These are phyloP conservation scores for Phyllotis vaccarum DNA, from an alignment of 2,797 vertebrate species.

Conservation along the genomic window DNA sequence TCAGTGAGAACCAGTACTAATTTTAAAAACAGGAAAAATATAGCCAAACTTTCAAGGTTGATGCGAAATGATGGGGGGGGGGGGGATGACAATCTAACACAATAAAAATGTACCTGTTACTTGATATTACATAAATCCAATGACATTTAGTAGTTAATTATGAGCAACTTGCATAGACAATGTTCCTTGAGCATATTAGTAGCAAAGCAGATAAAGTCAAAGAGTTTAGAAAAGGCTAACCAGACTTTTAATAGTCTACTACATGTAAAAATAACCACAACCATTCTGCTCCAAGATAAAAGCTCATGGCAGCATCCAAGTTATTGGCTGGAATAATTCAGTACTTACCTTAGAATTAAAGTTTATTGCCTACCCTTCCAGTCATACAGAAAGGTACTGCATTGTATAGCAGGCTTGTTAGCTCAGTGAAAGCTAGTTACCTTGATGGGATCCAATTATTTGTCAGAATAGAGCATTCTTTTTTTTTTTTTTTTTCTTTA, in stretches of 20 bases:
- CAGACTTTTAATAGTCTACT: background rate
- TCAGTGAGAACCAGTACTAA: background rate
- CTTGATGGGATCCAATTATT: background rate
- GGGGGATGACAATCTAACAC: background rate
- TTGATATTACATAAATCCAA: background rate
- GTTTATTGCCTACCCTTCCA: background rate
- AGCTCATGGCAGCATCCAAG: fast-evolving
- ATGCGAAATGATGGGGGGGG: background rate
- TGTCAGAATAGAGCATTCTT: background rate
- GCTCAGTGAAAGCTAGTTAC: background rate
- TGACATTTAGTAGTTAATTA: conserved; percentile 43
- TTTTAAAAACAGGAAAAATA: conserved; percentile 20
- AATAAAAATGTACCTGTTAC: background rate
- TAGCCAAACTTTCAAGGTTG: background rate
- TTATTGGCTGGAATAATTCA: background rate
- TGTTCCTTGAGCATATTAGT: background rate
- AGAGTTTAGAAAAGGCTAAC: background rate
- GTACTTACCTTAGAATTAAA: conserved; percentile 12
- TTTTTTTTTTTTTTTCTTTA: background rate
- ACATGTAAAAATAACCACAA: background rate
- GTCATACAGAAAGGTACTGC: background rate
- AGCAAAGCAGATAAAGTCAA: background rate
- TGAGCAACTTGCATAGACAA: background rate
- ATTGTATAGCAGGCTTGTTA: background rate
- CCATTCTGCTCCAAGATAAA: background rate